Base-by-base conservation (phyloP, 1,140 invertebrate species). In the Caenorhabditis inopinata region DNA sequence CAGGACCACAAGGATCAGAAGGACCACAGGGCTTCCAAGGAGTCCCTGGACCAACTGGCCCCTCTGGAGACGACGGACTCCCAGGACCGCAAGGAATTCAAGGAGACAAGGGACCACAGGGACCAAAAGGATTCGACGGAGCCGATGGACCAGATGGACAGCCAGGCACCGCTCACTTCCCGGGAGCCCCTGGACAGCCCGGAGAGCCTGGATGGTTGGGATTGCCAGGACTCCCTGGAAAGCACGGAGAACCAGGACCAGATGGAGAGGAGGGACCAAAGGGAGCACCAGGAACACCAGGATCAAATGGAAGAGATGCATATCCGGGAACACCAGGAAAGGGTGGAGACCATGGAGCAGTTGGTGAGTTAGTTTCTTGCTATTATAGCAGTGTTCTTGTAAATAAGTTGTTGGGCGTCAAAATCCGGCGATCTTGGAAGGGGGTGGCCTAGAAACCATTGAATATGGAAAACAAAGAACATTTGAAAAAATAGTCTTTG, bases 191-290 rank as follows among this genome's bases (percentile, higher is more conserved):
- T 48, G 81, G 81, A 35, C 46, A 75, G 27, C 74, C 78, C 25
- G 81, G 81, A 81, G 74, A 58, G 51, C 74, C 80, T 23, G 80
- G 80, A 81, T 78, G 76, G 76, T 77, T 77, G 38, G 76, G 76
- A 62, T 38, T 27, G 21, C 49, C 53, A 16, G 76, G 76, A 62
- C 27, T 62, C 23, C 76, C 76, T 27, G 76, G 76, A 78, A 78
- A 78, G 38, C 76, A 78, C 35, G 68, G 74, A 80, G 68, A 80
- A 16, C 35, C 47, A 68, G 74, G 74, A 58, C 16, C 42, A 18
- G 76, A 78, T 18, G 76, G 76, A 42, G 76, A 38, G 32, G 51
- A 51, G 9, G 76, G 76, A 78, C 42, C 42, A 42, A 38, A 58
- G 53, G 76, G 76, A 78, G 29, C 76, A n/a, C 42, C n/a, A 35